Conservation (phyloP, 1,140 invertebrate species). For the Lycorma delicatula region DNA sequence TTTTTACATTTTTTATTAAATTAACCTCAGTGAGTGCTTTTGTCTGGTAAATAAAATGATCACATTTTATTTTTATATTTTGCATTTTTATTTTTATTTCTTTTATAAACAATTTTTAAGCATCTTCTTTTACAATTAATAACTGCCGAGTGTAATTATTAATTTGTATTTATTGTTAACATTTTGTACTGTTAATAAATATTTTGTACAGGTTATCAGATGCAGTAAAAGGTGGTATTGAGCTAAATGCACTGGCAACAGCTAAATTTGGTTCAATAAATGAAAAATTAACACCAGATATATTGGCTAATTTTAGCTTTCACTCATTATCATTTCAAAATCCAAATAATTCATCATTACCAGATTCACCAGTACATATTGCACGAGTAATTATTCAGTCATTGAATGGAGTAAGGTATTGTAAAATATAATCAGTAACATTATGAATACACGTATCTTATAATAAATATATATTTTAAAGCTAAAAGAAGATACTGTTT, state of each 20-base stretch:
- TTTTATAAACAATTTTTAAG: neutral
- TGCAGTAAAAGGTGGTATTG: slow-evolving; percentile 12
- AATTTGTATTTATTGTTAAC: neutral
- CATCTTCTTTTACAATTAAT: neutral
- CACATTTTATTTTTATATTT: no score
- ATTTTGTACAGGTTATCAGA: slow-evolving; percentile 15
- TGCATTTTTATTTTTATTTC: neutral
- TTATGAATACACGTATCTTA: no score
- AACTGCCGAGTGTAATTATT: neutral
- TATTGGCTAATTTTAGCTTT: slow-evolving; percentile 8
- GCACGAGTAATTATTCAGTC: slow-evolving; percentile 11
- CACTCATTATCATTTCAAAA: slow-evolving; percentile 13
- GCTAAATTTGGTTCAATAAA: slow-evolving; percentile 18
- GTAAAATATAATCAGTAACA: neutral
- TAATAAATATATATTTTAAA: no score
- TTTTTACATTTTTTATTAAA: no score
- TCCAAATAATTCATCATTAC: neutral
- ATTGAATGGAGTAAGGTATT: slow-evolving; percentile 20
- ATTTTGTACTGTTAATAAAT: no score
- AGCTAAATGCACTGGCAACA: slow-evolving; percentile 15
- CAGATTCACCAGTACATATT: slow-evolving; percentile 5
- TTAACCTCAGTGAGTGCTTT: no score
- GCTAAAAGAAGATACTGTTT: no score
- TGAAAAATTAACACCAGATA: slow-evolving; percentile 3
- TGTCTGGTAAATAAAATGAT: no score